Conservation (phyloP, 2,797 vertebrate genomes). For the Syngnathus rostellatus region DNA sequence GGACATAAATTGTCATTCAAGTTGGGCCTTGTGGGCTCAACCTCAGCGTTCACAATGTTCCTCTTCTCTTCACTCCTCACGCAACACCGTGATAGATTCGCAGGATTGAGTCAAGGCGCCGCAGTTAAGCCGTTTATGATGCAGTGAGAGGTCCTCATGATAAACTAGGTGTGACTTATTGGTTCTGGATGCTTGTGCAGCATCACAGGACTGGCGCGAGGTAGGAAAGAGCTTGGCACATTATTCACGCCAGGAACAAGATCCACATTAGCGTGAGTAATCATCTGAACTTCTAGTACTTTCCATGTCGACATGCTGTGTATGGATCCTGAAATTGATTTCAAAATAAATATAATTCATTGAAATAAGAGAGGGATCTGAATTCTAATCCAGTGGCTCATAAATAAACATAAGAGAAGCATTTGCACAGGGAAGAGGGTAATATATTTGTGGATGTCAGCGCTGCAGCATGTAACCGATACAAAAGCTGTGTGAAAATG, state of each 20-base stretch:
- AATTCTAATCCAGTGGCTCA: neutral
- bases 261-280: constrained; percentile 24
- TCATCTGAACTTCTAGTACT: neutral
- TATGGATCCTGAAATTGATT: neutral
- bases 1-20: neutral
- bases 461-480: neutral
- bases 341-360: neutral
- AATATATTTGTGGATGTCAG: neutral
- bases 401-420: neutral
- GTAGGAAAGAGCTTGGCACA: constrained; percentile 15
- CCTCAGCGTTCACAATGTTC: neutral
- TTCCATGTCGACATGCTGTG: neutral
- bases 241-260: constrained; percentile 31
- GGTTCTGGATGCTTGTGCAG: constrained; percentile 34
- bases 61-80: constrained; percentile 12
- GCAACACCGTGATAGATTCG: constrained; percentile 47
- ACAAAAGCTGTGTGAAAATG: neutral
- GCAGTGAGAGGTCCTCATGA: constrained; percentile 54
- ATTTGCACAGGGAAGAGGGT: neutral
- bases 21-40: neutral
- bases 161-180: constrained; percentile 62
- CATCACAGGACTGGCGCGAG: constrained; percentile 40
- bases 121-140: constrained; percentile 64
- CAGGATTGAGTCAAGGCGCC: constrained; percentile 40
- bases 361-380: neutral